Evolutionary conservation across 2,113 vertebrate genomes (phyloP).

Genomic region (Microcebus jonahi): DNA sequence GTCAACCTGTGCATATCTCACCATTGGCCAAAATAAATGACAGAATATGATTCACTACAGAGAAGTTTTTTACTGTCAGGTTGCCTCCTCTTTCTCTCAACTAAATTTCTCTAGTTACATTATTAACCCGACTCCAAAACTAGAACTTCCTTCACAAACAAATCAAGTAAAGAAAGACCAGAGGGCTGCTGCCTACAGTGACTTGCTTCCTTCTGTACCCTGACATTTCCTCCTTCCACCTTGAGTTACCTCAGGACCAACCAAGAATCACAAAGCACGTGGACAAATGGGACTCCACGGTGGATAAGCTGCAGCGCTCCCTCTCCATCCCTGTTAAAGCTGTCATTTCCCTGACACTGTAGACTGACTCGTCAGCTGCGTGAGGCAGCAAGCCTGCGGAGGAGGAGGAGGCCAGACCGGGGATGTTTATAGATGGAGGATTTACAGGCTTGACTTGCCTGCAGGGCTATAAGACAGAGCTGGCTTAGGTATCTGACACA

Average conservation of each 20-base stretch:
- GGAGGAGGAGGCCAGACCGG: slow-evolving; percentile 13
- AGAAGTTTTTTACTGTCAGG: background rate
- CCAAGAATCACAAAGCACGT: background rate
- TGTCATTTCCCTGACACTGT: slow-evolving; percentile 31
- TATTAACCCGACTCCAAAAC: background rate
- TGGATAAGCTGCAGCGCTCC: background rate
- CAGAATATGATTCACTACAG: background rate
- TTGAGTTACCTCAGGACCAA: background rate
- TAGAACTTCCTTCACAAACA: background rate
- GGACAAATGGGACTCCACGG: background rate
- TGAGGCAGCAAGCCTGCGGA: slow-evolving; percentile 41
- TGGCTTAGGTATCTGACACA: slow-evolving; percentile 62
- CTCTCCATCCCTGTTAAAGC: background rate
- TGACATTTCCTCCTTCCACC: background rate
- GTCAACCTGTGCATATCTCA: background rate
- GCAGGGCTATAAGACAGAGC: slow-evolving; percentile 43
- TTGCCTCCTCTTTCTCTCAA: background rate
- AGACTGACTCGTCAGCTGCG: slow-evolving; percentile 50
- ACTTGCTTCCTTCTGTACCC: background rate
- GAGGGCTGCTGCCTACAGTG: too few species aligned
- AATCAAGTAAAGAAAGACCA: background rate
- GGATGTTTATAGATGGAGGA: slow-evolving; percentile 55
- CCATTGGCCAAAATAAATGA: background rate
- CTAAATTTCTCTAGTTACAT: background rate
- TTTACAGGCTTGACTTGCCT: slow-evolving; percentile 67